Conservation (phyloP, 1,140 invertebrate genomes). For the Hyphantria cunea region DNA sequence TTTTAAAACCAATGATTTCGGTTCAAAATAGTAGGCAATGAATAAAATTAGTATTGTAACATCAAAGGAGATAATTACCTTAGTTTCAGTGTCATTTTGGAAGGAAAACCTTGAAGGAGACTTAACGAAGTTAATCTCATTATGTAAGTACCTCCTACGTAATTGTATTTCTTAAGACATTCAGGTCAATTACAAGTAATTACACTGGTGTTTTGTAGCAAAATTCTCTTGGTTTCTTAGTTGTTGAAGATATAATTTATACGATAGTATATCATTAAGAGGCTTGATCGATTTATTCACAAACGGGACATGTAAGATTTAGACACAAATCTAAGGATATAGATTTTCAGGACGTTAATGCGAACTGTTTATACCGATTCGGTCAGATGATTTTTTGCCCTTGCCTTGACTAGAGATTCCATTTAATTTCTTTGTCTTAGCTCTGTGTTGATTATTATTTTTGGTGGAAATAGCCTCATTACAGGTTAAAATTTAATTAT, state of each 20-base stretch:
- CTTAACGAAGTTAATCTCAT: slow-evolving; percentile 43
- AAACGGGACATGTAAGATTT: no score
- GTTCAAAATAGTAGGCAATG: background rate
- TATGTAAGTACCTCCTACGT: slow-evolving; percentile 46
- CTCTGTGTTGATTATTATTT: no score
- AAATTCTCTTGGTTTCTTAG: background rate
- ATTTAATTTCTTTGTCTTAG: no score
- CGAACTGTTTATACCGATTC: no score
- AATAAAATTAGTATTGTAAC: background rate
- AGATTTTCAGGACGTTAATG: no score
- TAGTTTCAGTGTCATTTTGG: slow-evolving; percentile 47
- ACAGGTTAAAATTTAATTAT: no score
- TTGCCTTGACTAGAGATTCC: no score
- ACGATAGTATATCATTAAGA: background rate
- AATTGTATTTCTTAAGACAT: slow-evolving; percentile 21
- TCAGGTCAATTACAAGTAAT: slow-evolving; percentile 25
- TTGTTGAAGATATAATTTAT: slow-evolving; percentile 9
- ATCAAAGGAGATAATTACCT: slow-evolving; percentile 22
- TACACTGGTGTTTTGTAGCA: slow-evolving; percentile 3
- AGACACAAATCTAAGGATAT: no score
- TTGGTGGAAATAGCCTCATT: no score
- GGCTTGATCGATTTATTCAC: no score
- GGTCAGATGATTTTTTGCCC: no score
- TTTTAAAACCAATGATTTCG: background rate
- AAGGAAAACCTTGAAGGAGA: slow-evolving; percentile 34